Evolutionary conservation across 2,113 vertebrate species (phyloP), one percentile per base, ranked within the genome.

Genomic region (Orthonyx spaldingii): DNA sequence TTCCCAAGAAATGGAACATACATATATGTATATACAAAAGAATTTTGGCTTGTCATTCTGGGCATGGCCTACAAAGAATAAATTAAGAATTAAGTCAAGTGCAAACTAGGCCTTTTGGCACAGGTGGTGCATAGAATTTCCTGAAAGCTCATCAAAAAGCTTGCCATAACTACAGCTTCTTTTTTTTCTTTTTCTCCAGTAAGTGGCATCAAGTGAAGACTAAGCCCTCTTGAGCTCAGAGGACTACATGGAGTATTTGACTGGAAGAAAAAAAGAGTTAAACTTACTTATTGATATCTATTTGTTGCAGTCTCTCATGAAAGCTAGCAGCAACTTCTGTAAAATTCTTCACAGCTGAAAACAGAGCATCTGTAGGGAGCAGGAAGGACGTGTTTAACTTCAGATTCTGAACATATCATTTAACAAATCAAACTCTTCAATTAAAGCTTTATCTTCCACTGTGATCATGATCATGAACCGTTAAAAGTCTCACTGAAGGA

Each of bases 301-400:
- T 69, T 46, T 93, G 89, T 77, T 98, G 92, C 8, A 99, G 96
- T 55, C 98, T 98, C 24, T 97, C 66, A 22, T 98, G 98, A 96
- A 99, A 99, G 30, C 94, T 97, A 64, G 55, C 92, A 71, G 98
- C 97, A 82, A 97, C 94, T 81, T 97, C 93, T 13, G 98, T 99
- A 97, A 99, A 99, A 96, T 99, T 99, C 24, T 97, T 87, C 75
- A 98, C 98, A 22, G 99, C 99, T 97, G 99, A 99, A 97, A 99
- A 98, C 26, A 99, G 97, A n/a, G 98, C 95, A 83, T 98, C 99
- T 99, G 93, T 53, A 98, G 23, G 13, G 46, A 78, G n/a, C 16
- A 94, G 13, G 42, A 80, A 56, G 53, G 17, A 91, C 77, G 13
- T 5, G 42, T 46, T 84, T 65, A 65, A 84, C 72, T 59, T 78